Evolutionary conservation across 2,113 vertebrate genomes (phyloP), one percentile per base, ranked within the genome.

Genomic region (Pteronura brasiliensis): DNA sequence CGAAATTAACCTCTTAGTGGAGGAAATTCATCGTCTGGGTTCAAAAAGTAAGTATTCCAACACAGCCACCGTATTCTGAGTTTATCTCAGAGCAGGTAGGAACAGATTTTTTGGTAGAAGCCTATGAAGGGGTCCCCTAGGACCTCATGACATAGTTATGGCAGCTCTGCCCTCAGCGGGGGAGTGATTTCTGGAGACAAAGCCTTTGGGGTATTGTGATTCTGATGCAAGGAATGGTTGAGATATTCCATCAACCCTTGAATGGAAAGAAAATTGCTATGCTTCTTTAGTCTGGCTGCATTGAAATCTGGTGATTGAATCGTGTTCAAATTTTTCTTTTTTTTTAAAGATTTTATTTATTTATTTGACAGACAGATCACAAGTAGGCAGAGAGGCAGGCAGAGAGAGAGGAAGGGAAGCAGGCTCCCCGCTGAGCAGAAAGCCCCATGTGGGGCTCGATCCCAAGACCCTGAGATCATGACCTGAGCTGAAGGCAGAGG

Each of bases 21-120:
- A 99, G 98, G 99, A 99, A 98, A 99, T 99, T 95, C 99, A 98
- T 25, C 99, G 99, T 3, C 98, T 99, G 95, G 99, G 99, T 96
- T 99, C 98, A 93, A 99, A 98, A 99, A 99, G 99, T 99, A 98
- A 99, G 99, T 98, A 85, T 36, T 89, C 23, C n/a, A 90, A 29
- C 36, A 44, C 3, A 80, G 17, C 13, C 39, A 7, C 31, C 21
- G 23, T 85, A 36, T 93, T 71, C 4, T 67, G 47, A 52, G 57
- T 80, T 80, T 69, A 29, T 17, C 4, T 67, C 67, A 25, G 3
- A 90, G 52, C 7, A 63, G n/a, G 18, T 20, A 61, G 89, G 21
- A 21, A 59, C 25, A 49, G 34, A 59, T 29, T 17, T 74, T 93
- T 39, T 61, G 55, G 27, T 42, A 69, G 47, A 88, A 14, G 14